Evolutionary conservation across 2,888 invertebrate species (phyloP), one percentile per base, ranked within the genome.

Genomic region (Tachystola acroxantha): DNA sequence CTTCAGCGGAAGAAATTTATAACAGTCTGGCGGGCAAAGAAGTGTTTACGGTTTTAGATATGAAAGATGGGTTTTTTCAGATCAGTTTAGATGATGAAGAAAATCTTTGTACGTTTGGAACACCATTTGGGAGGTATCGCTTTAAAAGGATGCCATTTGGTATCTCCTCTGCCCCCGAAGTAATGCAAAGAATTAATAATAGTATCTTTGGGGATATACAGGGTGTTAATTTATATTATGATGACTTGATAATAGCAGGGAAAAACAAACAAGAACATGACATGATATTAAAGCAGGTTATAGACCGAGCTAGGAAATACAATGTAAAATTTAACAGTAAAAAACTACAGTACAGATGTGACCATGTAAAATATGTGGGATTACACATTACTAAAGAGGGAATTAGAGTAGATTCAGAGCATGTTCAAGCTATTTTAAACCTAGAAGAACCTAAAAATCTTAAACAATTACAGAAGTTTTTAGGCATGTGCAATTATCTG

Each of bases 181-280:
- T 46, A 7, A 26, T 46, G 24, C 45, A 48, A 20, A 35, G 27
- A 29, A 36, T 37, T 13, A 44, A 36, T 24, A 27, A 7, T 9
- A 7, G 19, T 12, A 39, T 42, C 2, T 48, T 48, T 34, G 36
- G 39, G 14, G 43, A 45, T 19, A 36, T 48, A 29, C 6, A 20
- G 2, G 48, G 63, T 40, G 50, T 70, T 30, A 5, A 53, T 36
- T 32, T 74, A 28, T 59, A 69, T 43, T 46, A 55, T 45, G 43
- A 43, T 28, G 42, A 42, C 24, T 13, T 42, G 9, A 29, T 39
- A 10, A 26, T 42, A 5, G 36, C 11, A 10, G 37, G 25, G 1
- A 20, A 25, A 6, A 22, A 24, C n/a, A 34, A 40, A 34, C 16
- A 26, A 9, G 34, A 36, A 7, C 40, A 44, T 14, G 40, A 44